A percentile compares a stretch with the other conserved stretches of the same genome.
phyloP scores from a whole-genome alignment of 2,113 vertebrate genomes.

The Delphinapterus leucas region DNA sequence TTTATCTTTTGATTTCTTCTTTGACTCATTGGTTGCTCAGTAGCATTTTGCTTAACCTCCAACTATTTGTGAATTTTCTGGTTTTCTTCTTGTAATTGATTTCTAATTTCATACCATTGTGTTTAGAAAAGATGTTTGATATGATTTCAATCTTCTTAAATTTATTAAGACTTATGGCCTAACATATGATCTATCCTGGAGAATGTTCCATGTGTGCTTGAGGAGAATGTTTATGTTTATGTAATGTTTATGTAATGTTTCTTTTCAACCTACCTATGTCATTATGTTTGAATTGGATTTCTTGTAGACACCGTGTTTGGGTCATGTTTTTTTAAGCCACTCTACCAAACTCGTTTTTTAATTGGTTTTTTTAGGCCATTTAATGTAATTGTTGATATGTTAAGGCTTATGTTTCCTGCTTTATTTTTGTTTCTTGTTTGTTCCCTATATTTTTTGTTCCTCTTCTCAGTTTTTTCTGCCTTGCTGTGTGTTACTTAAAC shows the following conservation, averaged over 20 bases:
- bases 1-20: neutral
- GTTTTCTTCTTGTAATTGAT: no score
- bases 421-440: neutral
- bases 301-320: neutral
- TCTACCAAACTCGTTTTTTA: neutral
- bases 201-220: neutral
- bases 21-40: no score
- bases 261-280: neutral
- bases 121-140: neutral
- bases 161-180: neutral
- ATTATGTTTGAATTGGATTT: neutral
- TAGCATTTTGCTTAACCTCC: no score
- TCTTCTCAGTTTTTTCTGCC: neutral
- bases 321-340: neutral
- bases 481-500: neutral
- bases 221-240: no score
- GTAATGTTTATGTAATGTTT: neutral
- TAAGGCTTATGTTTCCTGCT: neutral
- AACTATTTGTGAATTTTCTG: no score
- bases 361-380: neutral
- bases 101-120: no score
- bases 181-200: neutral
- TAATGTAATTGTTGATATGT: neutral
- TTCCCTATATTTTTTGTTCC: neutral
- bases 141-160: neutral